phyloP scores from a whole-genome alignment of 2,113 vertebrate species.

The Pagrus major region DNA sequence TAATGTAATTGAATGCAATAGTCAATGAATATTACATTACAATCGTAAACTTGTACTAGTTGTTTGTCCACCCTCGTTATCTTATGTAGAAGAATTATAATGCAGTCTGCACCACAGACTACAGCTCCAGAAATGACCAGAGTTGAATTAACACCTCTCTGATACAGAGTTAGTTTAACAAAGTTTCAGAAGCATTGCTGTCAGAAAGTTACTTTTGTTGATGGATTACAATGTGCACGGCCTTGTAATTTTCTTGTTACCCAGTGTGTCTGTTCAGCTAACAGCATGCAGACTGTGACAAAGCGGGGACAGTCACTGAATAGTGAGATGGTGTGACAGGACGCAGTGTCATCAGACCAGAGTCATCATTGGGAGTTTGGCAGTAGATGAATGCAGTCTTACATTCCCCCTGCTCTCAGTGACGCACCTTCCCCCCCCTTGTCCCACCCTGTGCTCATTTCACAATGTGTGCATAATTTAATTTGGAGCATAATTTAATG shows the following conservation, averaged over 20 bases:
- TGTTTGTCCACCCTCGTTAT: not conserved
- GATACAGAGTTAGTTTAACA: constrained; percentile 15
- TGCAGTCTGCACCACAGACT: not conserved
- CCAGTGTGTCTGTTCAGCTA: constrained; percentile 17
- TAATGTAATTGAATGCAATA: not conserved
- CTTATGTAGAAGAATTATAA: not conserved
- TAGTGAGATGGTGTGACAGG: constrained; percentile 72
- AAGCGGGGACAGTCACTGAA: constrained; percentile 45
- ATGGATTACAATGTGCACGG: not conserved
- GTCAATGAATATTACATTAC: not conserved
- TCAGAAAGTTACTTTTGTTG: not conserved
- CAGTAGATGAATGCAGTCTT: constrained; percentile 62
- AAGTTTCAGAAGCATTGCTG: not conserved
- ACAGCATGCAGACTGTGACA: constrained; percentile 50
- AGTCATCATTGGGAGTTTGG: constrained; percentile 62
- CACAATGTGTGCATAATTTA: constrained; percentile 64
- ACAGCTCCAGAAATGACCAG: constrained; percentile 11
- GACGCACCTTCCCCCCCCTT: not conserved
- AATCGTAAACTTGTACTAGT: no score
- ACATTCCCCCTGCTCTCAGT: constrained; percentile 33
- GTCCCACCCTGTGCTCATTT: constrained; percentile 37
- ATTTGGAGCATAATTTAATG: constrained; percentile 68
- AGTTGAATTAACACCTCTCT: not conserved
- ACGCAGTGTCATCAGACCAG: constrained; percentile 64
- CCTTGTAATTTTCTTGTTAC: constrained; percentile 16